Evolutionary conservation across 2,113 vertebrate species (phyloP), one percentile per base, ranked within the genome.

Genomic region (Odocoileus virginianus): DNA sequence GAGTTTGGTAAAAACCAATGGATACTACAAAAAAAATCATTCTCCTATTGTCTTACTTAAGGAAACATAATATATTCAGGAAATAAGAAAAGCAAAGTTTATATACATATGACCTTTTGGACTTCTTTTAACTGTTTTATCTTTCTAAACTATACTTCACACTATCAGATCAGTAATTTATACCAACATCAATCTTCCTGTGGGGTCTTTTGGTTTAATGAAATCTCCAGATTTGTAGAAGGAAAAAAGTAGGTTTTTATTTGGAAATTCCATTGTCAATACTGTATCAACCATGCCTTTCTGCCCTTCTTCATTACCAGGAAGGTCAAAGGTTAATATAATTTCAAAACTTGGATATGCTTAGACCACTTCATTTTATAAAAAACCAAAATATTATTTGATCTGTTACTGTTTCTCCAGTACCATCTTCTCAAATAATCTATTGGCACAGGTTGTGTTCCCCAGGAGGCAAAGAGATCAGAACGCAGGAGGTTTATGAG

Each of bases 81-180:
- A 95, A 93, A 91, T 67, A 4, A 67, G 45, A 91, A 64, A 52
- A 87, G 40, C 45, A 33, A 30, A n/a, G 13, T 23, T 54, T 8
- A 84, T 3, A 33, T 21, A 47, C 1, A 90, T 71, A 84, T 50
- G 43, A 74, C 13, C 47, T 55, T 89, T 76, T 89, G 54, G 27
- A 47, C 14, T 40, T 8, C 88, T 94, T 67, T 71, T 60, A 71
- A 90, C 54, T 78, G 14, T 58, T 90, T 76, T 79, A 2, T 94
- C 61, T 88, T 60, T 67, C 54, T 52, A 76, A 87, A 85, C 33
- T 81, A 9, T 23, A 94, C 54, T 58, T 92, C 30, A 61, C 52
- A 9, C 47, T 96, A 95, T 93, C 40, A 93, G 64, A 89, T 84
- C 33, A 57, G 19, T 58, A 89, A 81, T 93, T 85, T 81, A 95